A percentile compares a stretch with the other conserved stretches of the same genome.
Evolutionary conservation across 2,888 invertebrate species (phyloP).

Genomic region (Caenorhabditis sp.): DNA sequence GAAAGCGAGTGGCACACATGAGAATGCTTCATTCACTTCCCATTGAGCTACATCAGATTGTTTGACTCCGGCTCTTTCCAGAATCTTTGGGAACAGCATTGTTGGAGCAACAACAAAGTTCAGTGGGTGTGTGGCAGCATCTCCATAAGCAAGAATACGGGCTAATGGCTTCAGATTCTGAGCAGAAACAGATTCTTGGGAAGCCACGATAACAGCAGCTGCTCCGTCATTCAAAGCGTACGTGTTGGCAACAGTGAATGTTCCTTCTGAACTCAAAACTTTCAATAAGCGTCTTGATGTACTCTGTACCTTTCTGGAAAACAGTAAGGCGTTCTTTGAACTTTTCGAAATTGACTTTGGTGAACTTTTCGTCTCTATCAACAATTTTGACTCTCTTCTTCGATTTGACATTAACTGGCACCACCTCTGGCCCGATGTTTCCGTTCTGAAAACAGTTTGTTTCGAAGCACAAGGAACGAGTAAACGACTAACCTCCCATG

Average conservation of each 20-base stretch:
- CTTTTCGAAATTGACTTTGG: slow-evolving; percentile 94
- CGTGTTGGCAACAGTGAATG: slow-evolving; percentile 98
- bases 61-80: slow-evolving; percentile 90
- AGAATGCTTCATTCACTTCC: slow-evolving; percentile 99
- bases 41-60: slow-evolving; percentile 93
- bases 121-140: slow-evolving; percentile 91
- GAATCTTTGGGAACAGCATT: slow-evolving; percentile 91
- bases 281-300: background rate
- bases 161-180: slow-evolving; percentile 92
- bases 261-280: slow-evolving; percentile 85
- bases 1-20: slow-evolving; percentile 95
- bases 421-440: slow-evolving; percentile 84
- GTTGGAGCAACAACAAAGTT: slow-evolving; percentile 98
- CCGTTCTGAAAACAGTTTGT: slow-evolving; percentile 65
- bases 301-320: slow-evolving; percentile 87
- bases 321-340: slow-evolving; percentile 92
- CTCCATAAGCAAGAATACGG: slow-evolving; percentile 84
- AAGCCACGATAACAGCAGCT: slow-evolving; percentile 91
- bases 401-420: slow-evolving; percentile 84
- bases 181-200: slow-evolving; percentile 67
- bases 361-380: slow-evolving; percentile 95
- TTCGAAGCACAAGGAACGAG: slow-evolving; percentile 32
- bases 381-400: slow-evolving; percentile 86
- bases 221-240: slow-evolving; percentile 98
- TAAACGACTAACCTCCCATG: slow-evolving; percentile 86